Evolutionary conservation across 1,140 invertebrate genomes (phyloP).

Genomic region (Telenomus remus): DNA sequence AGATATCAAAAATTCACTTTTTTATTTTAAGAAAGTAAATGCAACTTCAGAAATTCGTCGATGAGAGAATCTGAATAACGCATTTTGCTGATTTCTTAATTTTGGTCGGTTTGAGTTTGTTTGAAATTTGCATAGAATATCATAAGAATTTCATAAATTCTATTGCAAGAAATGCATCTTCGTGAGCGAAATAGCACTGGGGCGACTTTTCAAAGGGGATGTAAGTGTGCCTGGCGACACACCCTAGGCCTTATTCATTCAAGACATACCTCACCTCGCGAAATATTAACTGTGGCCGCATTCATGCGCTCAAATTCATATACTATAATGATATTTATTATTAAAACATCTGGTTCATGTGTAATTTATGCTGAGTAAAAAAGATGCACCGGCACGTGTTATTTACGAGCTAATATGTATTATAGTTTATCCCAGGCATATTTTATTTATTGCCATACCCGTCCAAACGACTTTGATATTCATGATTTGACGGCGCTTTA

Average conservation of each 20-base stretch:
- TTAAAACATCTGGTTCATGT: conserved; percentile 49
- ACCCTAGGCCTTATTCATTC: conserved; percentile 37
- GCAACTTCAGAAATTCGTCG: no score
- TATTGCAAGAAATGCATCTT: no score
- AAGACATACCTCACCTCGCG: conserved; percentile 22
- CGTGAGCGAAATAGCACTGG: no score
- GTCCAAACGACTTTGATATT: conserved; percentile 3
- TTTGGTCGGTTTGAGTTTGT: no score
- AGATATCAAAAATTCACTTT: conserved; percentile 20
- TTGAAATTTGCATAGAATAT: no score
- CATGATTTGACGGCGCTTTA: no score
- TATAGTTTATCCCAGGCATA: conserved; percentile 26
- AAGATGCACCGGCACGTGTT: conserved; percentile 25
- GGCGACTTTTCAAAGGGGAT: conserved; percentile 42
- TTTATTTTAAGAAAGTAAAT: no score
- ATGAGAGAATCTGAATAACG: no score
- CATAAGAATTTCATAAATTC: no score
- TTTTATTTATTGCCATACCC: conserved; percentile 30
- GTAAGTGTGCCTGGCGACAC: conserved; percentile 34
- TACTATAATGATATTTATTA: conserved; percentile 55
- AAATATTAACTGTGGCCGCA: conserved; percentile 43
- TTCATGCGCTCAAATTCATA: conserved; percentile 34
- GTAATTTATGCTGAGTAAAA: conserved; percentile 44
- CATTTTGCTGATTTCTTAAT: no score
- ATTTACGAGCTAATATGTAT: conserved; percentile 48